Base-by-base conservation (phyloP, 1,140 invertebrate genomes). In the Scaptomyza graminum region DNA sequence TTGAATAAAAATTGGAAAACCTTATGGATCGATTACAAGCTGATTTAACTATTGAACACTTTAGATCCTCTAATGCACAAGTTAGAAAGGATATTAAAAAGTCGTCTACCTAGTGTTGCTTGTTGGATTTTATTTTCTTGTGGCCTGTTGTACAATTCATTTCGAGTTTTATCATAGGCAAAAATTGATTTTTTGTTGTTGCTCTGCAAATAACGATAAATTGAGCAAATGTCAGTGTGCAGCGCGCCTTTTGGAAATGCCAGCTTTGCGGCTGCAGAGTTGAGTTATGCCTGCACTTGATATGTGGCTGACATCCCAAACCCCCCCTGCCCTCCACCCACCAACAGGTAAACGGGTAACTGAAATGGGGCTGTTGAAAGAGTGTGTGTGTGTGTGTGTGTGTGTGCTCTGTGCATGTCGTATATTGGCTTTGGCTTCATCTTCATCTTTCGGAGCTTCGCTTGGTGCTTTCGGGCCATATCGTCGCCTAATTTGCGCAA, bases 401-500 rank as follows among this genome's bases (percentile, higher is more conserved):
- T n/a, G 4, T 41, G 11, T 6, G 3, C 11, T 3, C 8, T 8
- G 13, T 56, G 54, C 43, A 12, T 41, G 34, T 59, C 37, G 34
- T 34, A 69, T 50, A 70, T 70, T 28, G 56, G 61, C 18, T 56
- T 50, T 8, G 16, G 43, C 52, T 65, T 31, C 62, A 59, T 70
- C 67, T 64, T 41, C 15, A 37, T 60, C 47, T 72, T 72, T 34
- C 34, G 6, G 43, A 37, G 41, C 13, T 43, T 55, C 18, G 47
- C 15, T 37, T 59, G 61, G 67, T 18, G 28, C n/a, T 60, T 47
- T 84, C 6, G 31, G 79, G 74, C 74, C 81, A 81, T 87, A 85
- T 87, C 81, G 83, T 88, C 83, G 82, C 65, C 79, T 87, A 87
- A 87, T 87, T 88, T 87, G 79, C 68, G 64, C 64, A 73, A 88